Percentiles rank a stretch among this genome's conserved stretches.
Conservation (phyloP, 2,797 vertebrate genomes). For the Ceryle rudis region DNA sequence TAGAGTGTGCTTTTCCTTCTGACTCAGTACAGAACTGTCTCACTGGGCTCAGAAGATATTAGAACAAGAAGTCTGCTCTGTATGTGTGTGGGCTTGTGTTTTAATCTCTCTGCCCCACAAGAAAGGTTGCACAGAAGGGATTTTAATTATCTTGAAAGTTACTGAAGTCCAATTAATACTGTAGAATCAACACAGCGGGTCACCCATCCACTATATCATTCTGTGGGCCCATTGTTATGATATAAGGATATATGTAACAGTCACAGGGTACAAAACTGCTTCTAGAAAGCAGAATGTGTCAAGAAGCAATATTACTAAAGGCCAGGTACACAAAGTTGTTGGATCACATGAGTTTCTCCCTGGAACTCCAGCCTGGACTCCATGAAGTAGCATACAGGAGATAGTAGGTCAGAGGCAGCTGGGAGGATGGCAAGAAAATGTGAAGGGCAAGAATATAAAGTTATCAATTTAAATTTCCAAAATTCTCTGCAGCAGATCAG, state of each 20-base stretch:
- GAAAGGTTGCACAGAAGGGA: constrained; percentile 29
- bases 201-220: background rate
- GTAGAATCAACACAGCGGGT: background rate
- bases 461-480: background rate
- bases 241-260: background rate
- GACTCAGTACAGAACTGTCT: constrained; percentile 60
- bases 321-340: background rate
- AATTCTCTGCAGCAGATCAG: background rate
- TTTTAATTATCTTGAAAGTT: constrained; percentile 41
- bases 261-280: background rate
- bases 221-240: background rate
- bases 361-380: background rate
- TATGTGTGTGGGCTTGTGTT: constrained; percentile 24
- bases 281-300: constrained; percentile 26
- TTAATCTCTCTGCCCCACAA: constrained; percentile 44
- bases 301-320: background rate
- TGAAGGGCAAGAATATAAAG: background rate
- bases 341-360: background rate
- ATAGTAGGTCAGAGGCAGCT: background rate
- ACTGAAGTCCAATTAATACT: constrained; percentile 16
- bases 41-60: constrained; percentile 39
- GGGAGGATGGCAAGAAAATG: background rate
- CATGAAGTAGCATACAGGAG: background rate
- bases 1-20: constrained; percentile 62
- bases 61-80: constrained; percentile 29